These are phyloP conservation scores for Grammomys dolichurus DNA, from an alignment of 2,113 vertebrate species.

Conservation along the genomic window DNA sequence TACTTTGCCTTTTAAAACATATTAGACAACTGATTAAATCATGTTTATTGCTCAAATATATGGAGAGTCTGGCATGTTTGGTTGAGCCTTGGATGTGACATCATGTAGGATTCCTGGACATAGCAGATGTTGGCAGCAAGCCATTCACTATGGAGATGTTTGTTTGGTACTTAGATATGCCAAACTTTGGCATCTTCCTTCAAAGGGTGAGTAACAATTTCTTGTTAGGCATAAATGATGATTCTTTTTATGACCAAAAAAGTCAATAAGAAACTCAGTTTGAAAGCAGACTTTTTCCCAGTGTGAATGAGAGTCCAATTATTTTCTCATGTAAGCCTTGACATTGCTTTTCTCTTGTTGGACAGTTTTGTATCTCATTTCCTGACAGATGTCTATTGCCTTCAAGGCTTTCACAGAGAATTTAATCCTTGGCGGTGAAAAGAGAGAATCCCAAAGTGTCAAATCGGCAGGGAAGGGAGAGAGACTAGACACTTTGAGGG, in stretches of 20 bases:
- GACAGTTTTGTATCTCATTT: conserved; percentile 72
- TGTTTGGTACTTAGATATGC: conserved; percentile 65
- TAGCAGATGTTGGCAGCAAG: conserved; percentile 39
- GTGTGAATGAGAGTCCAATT: conserved; percentile 59
- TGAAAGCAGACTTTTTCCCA: conserved; percentile 57
- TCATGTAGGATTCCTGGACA: conserved; percentile 56
- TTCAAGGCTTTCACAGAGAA: conserved; percentile 72
- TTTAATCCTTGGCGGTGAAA: conserved; percentile 67
- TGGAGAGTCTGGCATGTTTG: conserved; percentile 25
- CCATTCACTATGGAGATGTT: conserved; percentile 64
- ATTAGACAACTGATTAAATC: background rate
- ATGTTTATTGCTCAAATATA: conserved; percentile 32
- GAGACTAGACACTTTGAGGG: conserved; percentile 39
- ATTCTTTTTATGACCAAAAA: conserved; percentile 53
- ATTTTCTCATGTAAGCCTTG: conserved; percentile 67
- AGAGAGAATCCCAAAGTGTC: conserved; percentile 63
- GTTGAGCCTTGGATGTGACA: conserved; percentile 50
- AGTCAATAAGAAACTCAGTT: conserved; percentile 56
- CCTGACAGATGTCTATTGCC: conserved; percentile 60
- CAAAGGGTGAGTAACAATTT: conserved; percentile 58
- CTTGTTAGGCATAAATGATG: conserved; percentile 61
- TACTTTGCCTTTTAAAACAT: background rate
- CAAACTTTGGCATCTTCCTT: conserved; percentile 67
- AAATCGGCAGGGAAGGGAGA: background rate
- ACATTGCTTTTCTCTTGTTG: conserved; percentile 59